Evolutionary conservation across 2,888 invertebrate genomes (phyloP).

Genomic region (Netelia fuscicornis): DNA sequence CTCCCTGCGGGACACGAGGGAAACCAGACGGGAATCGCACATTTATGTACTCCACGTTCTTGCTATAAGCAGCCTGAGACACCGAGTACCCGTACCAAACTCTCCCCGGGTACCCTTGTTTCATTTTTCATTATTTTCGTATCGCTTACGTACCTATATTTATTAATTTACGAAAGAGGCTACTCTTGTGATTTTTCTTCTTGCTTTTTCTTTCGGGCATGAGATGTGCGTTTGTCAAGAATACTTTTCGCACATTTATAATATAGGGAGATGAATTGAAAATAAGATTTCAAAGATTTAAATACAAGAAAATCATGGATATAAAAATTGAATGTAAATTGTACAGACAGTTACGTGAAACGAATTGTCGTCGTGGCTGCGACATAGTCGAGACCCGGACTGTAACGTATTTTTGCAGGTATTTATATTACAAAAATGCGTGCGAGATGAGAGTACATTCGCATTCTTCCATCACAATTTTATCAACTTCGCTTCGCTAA

Average conservation of each 20-base stretch:
- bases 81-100: not conserved
- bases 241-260: too few relatives aligned
- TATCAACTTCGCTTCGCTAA: constrained; percentile 30
- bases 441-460: constrained; percentile 11
- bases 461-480: constrained; percentile 51
- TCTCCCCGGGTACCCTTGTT: not conserved
- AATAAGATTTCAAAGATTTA: too few relatives aligned
- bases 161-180: constrained; percentile 22
- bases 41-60: constrained; percentile 28
- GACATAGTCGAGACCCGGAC: not conserved
- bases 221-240: not conserved
- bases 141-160: not conserved
- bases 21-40: constrained; percentile 39
- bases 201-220: not conserved
- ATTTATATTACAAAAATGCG: constrained; percentile 24
- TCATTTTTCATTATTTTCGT: constrained; percentile 12
- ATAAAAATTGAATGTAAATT: too few relatives aligned
- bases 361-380: too few relatives aligned
- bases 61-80: constrained; percentile 10
- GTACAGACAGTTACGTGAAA: too few relatives aligned
- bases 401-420: constrained; percentile 4
- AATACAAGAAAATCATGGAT: too few relatives aligned
- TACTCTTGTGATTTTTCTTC: not conserved
- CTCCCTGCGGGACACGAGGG: constrained; percentile 34
- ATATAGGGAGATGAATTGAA: too few relatives aligned